Evolutionary conservation across 1,140 invertebrate genomes (phyloP).

Genomic region (Lordiphosa collinella): DNA sequence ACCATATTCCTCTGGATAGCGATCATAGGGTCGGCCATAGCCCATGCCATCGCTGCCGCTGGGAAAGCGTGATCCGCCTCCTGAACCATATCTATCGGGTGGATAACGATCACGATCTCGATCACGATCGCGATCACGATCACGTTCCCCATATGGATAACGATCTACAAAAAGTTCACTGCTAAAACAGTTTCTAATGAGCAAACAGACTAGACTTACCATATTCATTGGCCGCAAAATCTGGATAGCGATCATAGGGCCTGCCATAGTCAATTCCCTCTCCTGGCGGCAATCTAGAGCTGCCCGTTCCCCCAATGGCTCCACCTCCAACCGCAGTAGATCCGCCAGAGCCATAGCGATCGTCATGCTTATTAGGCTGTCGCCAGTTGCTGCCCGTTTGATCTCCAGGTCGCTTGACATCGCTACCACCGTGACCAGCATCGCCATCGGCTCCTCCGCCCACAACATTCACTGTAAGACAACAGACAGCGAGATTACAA

Average conservation of each 20-base stretch:
- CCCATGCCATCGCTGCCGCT: constrained; percentile 47
- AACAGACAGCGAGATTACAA: constrained; percentile 16
- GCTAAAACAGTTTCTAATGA: neutral
- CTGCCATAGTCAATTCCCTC: constrained; percentile 63
- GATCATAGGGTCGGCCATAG: constrained; percentile 60
- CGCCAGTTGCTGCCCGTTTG: constrained; percentile 80
- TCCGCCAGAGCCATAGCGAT: constrained; percentile 79
- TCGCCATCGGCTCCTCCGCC: constrained; percentile 76
- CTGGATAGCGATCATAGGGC: constrained; percentile 74
- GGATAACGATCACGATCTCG: constrained; percentile 44
- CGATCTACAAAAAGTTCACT: constrained; percentile 42
- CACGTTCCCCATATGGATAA: constrained; percentile 41
- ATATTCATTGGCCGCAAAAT: constrained; percentile 58
- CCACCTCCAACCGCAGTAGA: constrained; percentile 36
- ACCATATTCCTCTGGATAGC: constrained; percentile 68
- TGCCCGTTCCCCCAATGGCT: constrained; percentile 34
- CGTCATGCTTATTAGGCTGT: constrained; percentile 80
- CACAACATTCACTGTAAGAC: constrained; percentile 68
- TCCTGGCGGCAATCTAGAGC: constrained; percentile 44
- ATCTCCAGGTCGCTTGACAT: constrained; percentile 58
- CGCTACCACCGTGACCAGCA: constrained; percentile 51
- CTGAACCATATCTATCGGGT: constrained; percentile 35
- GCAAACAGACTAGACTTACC: constrained; percentile 19
- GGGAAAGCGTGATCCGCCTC: constrained; percentile 42
- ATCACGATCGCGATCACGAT: constrained; percentile 51